Conservation (phyloP, 2,888 invertebrate species). For the Temnothorax unifasciatus region DNA sequence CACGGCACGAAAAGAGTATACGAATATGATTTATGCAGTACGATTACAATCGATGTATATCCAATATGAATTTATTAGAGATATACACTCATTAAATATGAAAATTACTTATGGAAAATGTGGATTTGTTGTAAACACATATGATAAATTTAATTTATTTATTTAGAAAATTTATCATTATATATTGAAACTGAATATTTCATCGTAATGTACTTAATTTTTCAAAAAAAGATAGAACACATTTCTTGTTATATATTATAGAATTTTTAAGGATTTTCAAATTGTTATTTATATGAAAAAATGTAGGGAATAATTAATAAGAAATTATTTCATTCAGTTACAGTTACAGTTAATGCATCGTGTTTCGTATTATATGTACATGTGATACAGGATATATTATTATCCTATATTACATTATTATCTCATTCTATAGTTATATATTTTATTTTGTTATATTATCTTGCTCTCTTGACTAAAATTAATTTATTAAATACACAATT, state of each 20-base stretch:
- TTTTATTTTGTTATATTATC: conserved; percentile 15
- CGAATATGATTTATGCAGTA: neutral
- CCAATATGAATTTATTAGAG: conserved; percentile 10
- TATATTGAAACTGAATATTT: neutral
- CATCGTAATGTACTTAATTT: neutral
- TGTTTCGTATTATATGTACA: neutral
- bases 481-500: neutral
- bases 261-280: neutral
- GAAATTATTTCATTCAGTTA: conserved; percentile 2
- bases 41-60: neutral
- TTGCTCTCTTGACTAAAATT: neutral
- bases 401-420: conserved; percentile 10
- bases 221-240: neutral
- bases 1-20: neutral
- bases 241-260: neutral
- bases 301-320: neutral
- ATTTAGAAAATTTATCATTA: conserved; percentile 3
- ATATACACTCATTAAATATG: neutral
- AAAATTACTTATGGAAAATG: conserved; percentile 19
- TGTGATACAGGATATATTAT: neutral
- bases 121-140: conserved; percentile 6
- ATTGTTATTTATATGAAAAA: neutral
- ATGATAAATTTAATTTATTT: conserved; percentile 7
- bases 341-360: neutral
- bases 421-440: neutral